Conservation (phyloP, 2,797 vertebrate genomes). For the Sus cebifrons region DNA sequence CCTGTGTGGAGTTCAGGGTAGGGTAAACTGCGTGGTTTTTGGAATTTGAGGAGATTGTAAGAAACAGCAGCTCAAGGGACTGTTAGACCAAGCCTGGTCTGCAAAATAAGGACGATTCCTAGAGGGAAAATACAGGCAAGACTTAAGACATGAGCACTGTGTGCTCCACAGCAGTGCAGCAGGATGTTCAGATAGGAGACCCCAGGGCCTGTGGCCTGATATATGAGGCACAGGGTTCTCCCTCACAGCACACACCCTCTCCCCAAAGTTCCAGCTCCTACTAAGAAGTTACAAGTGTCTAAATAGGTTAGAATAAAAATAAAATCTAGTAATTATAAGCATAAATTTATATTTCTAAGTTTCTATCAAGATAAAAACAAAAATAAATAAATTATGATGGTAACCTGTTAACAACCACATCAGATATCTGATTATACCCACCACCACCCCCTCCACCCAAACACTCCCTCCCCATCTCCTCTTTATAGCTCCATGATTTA, state of each 20-base stretch:
- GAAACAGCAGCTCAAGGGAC: background rate
- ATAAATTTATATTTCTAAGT: background rate
- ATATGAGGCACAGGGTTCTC: background rate
- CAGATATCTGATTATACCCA: background rate
- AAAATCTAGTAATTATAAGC: background rate
- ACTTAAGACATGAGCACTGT: background rate
- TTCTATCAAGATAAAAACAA: background rate
- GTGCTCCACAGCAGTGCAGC: too few relatives aligned
- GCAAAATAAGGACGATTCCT: background rate
- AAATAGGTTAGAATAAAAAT: background rate
- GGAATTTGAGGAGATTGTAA: background rate
- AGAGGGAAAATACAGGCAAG: background rate
- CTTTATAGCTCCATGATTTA: background rate
- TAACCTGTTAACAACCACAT: background rate
- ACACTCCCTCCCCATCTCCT: rapidly evolving
- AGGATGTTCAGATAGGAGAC: background rate
- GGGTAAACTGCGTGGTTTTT: background rate
- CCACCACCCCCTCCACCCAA: background rate
- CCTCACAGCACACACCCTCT: background rate
- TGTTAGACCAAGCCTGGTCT: background rate
- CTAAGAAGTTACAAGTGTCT: background rate
- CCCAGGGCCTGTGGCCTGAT: background rate
- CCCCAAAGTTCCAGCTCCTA: background rate
- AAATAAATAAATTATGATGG: background rate
- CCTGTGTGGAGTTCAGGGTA: background rate